Evolutionary conservation across 2,888 invertebrate species (phyloP).

Genomic region (Escarpia spicata): DNA sequence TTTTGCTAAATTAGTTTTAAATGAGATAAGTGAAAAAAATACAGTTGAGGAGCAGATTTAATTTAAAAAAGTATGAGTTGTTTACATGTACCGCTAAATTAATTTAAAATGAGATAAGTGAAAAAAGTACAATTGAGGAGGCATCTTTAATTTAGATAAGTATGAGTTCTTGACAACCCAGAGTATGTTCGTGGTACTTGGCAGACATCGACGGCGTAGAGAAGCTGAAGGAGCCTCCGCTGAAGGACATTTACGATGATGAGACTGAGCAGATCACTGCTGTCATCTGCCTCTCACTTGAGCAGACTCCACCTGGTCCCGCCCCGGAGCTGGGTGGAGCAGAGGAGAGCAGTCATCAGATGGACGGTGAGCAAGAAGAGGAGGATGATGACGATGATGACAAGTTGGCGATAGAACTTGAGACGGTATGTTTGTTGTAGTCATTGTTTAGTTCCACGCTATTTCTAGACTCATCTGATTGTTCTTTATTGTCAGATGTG

Average conservation of each 20-base stretch:
- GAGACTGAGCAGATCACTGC: not conserved
- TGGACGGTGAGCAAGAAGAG: constrained; percentile 3
- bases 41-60: no score
- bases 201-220: not conserved
- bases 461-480: not conserved
- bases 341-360: not conserved
- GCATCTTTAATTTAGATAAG: not conserved
- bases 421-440: constrained; percentile 36
- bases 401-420: constrained; percentile 44
- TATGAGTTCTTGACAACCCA: not conserved
- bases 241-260: not conserved
- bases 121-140: no score
- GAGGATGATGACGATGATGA: constrained; percentile 39
- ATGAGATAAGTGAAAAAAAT: no score
- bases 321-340: not conserved
- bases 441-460: not conserved
- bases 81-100: no score
- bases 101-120: no score
- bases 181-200: not conserved
- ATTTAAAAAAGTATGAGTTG: no score
- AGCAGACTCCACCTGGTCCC: not conserved
- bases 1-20: no score
- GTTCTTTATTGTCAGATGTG: no score
- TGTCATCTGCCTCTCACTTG: not conserved
- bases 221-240: constrained; percentile 7